Evolutionary conservation across 2,113 vertebrate genomes (phyloP), one percentile per base, ranked within the genome.

Genomic region (Ifrita kowaldi): DNA sequence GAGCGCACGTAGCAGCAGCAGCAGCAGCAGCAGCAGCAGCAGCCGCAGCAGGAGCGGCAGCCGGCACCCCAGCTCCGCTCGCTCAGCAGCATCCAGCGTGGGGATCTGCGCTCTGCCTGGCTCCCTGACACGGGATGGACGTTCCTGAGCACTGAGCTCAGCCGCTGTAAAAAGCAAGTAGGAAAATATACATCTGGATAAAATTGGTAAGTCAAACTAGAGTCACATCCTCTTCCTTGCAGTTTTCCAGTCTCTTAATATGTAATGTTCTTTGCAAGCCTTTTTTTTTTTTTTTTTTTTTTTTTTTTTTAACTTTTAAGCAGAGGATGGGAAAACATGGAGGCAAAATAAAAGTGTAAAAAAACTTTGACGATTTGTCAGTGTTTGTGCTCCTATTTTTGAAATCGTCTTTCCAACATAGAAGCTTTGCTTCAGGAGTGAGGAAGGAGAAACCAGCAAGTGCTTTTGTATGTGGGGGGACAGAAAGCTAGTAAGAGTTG

Each of bases 131-230:
- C 71, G 46, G 59, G 26, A 75, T 84, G 96, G 87, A 95, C 78
- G 76, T 97, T 94, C 96, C 95, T 96, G 82, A 97, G 76, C 88
- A 11, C 89, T 97, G 96, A 97, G 96, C 94, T 97, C 96, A 95
- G 95, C 92, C 78, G 80, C 93, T 89, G 81, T 77, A 80, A 97
- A 96, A 97, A 94, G 90, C 94, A 71, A 96, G 55, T 64, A 82
- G 90, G 95, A 89, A 88, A 97, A 95, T 39, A 87, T 5, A 89
- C 93, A 95, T 86, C 97, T 85, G 93, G 82, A 91, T 94, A 64
- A 83, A 76, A 82, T 85, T 59, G 97, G 97, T 97, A 94, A 98
- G 96, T 95, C 91, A 78, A 80, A 56, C 80, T 52, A 33, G n/a
- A 63, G 16, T 76, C 63, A 65, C 86, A 44, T 88, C 92, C 73